Percentiles rank a stretch among this genome's conserved stretches.
Conservation (phyloP, 2,888 invertebrate genomes). For the Andrena dorsata region DNA sequence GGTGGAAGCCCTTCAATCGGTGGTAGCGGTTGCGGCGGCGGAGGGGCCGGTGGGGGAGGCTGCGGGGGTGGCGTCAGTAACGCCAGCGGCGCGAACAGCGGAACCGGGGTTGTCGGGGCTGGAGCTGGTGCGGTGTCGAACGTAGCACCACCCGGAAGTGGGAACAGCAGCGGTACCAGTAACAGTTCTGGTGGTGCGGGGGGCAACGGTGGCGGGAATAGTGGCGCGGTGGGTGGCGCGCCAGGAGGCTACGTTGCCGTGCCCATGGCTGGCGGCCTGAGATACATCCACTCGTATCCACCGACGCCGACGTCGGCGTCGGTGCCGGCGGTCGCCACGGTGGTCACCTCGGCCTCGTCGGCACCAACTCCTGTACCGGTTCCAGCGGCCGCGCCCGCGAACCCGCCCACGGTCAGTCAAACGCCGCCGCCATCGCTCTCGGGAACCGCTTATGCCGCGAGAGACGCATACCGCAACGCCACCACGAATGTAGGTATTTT, state of each 20-base stretch:
- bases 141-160: slow-evolving; percentile 55
- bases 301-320: slow-evolving; percentile 81
- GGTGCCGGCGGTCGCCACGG: slow-evolving; percentile 63
- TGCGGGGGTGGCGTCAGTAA: slow-evolving; percentile 47
- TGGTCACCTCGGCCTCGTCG: slow-evolving; percentile 77
- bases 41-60: slow-evolving; percentile 27
- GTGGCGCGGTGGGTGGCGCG: slow-evolving; percentile 66
- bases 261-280: slow-evolving; percentile 84
- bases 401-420: slow-evolving; percentile 82
- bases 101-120: slow-evolving; percentile 44
- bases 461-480: slow-evolving; percentile 82
- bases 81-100: slow-evolving; percentile 52
- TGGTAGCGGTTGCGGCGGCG: slow-evolving; percentile 55
- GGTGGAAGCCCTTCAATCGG: slow-evolving; percentile 58
- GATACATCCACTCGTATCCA: slow-evolving; percentile 83
- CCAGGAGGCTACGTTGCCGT: slow-evolving; percentile 81
- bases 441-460: slow-evolving; percentile 79
- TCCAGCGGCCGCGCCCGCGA: slow-evolving; percentile 61
- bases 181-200: slow-evolving; percentile 52
- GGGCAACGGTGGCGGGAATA: slow-evolving; percentile 79
- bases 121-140: slow-evolving; percentile 53
- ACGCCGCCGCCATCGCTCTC: slow-evolving; percentile 85
- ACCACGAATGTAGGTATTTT: slow-evolving; percentile 80
- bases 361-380: slow-evolving; percentile 76
- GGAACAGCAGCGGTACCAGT: slow-evolving; percentile 55